phyloP scores from a whole-genome alignment of 1,140 invertebrate genomes.

The Drosophila cardini region DNA sequence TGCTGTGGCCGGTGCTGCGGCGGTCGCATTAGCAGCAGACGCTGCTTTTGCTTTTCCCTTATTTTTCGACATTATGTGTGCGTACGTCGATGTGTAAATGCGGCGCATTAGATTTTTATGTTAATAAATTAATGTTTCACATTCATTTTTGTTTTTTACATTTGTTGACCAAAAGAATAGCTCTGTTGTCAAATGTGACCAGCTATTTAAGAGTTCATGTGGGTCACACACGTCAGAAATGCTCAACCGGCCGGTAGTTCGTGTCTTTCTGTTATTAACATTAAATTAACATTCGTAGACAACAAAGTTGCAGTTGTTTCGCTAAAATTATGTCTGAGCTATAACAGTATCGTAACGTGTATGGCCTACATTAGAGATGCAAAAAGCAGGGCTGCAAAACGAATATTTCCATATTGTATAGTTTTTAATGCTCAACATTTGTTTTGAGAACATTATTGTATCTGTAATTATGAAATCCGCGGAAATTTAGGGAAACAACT shows the following conservation, averaged over 20 bases:
- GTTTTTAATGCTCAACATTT: neutral
- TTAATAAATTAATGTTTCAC: slow-evolving; percentile 1
- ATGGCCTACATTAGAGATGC: neutral
- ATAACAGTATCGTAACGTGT: neutral
- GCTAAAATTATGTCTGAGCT: too few relatives aligned
- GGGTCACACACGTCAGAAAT: slow-evolving; percentile 16
- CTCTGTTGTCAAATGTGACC: slow-evolving; percentile 8
- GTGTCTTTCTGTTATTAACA: too few relatives aligned
- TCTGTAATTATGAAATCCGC: too few relatives aligned
- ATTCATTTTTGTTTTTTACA: slow-evolving; percentile 1
- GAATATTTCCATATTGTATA: neutral
- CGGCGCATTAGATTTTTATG: slow-evolving; percentile 51
- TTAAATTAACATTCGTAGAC: too few relatives aligned
- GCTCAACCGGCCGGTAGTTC: neutral
- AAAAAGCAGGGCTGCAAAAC: neutral
- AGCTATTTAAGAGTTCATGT: slow-evolving; percentile 33
- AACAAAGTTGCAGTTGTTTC: too few relatives aligned
- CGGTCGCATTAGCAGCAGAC: slow-evolving; percentile 7
- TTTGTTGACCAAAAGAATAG: slow-evolving; percentile 9
- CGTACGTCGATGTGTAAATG: slow-evolving; percentile 36
- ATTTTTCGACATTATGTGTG: slow-evolving; percentile 72
- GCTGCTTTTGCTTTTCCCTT: slow-evolving; percentile 67
- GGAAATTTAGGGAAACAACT: neutral
- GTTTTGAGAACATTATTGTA: neutral
- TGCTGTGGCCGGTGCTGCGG: slow-evolving; percentile 34